These are phyloP conservation scores for Scelioninae gen. 2 DNA, from an alignment of 2,888 invertebrate genomes.

Conservation along the genomic window DNA sequence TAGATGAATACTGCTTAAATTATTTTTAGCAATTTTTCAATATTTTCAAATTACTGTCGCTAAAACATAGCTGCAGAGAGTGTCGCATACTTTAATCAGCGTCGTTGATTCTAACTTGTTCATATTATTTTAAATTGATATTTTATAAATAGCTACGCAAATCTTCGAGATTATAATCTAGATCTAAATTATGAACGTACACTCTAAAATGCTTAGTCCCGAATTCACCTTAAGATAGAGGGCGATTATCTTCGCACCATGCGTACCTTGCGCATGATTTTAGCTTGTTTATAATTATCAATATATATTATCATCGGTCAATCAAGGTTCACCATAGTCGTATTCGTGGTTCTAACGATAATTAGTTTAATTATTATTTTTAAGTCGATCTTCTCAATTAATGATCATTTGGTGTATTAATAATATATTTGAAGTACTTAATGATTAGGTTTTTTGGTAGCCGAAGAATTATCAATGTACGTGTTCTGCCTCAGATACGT, in stretches of 20 bases:
- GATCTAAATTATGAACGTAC: conserved; percentile 40
- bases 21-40: conserved; percentile 1
- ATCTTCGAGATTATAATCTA: conserved; percentile 44
- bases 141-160: conserved; percentile 34
- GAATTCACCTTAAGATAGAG: conserved; percentile 58
- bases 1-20: background rate
- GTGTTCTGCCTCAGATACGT: conserved; percentile 54
- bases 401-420: conserved; percentile 26
- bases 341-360: conserved; percentile 22
- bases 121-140: conserved; percentile 39
- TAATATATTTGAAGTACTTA: conserved; percentile 16
- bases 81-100: conserved; percentile 34
- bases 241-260: conserved; percentile 52
- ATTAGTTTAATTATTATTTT: conserved; percentile 25
- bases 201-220: conserved; percentile 54
- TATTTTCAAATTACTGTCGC: conserved; percentile 12
- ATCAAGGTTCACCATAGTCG: conserved; percentile 26
- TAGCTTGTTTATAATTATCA: conserved; percentile 26
- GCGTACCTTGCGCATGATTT: conserved; percentile 2
- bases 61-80: conserved; percentile 37
- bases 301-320: conserved; percentile 23
- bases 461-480: conserved; percentile 45
- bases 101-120: conserved; percentile 42
- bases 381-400: conserved; percentile 17
- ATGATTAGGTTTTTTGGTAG: conserved; percentile 51